phyloP scores from a whole-genome alignment of 2,797 vertebrate species.

The Myripristis jacobus region DNA sequence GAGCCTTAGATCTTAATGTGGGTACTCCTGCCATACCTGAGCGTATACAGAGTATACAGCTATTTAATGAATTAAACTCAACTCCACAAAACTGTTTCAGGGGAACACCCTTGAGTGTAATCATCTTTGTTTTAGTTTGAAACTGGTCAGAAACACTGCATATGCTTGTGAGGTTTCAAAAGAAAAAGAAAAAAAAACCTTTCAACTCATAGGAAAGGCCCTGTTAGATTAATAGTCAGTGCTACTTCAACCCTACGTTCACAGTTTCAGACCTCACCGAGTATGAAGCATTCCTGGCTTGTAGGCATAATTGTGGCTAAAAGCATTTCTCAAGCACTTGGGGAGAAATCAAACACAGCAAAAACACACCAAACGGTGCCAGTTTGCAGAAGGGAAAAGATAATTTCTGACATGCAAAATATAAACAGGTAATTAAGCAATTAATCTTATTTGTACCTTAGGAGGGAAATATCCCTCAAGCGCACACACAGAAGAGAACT shows the following conservation, averaged over 20 bases:
- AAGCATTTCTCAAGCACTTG: constrained; percentile 21
- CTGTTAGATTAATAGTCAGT: too few species aligned
- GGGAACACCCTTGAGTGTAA: constrained; percentile 10
- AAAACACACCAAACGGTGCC: constrained; percentile 26
- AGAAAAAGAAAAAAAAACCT: neutral
- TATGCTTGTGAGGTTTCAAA: neutral
- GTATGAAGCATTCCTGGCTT: constrained; percentile 3
- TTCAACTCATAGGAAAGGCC: too few species aligned
- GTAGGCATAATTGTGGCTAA: neutral
- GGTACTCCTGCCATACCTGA: constrained; percentile 76
- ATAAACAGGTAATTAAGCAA: constrained; percentile 77
- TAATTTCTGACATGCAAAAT: constrained; percentile 73
- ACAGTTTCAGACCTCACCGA: neutral
- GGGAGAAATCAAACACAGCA: constrained; percentile 14
- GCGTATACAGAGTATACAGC: constrained; percentile 75
- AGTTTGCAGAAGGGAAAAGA: constrained; percentile 62
- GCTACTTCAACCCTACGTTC: neutral
- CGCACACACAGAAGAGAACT: constrained; percentile 59
- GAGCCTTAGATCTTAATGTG: constrained; percentile 69
- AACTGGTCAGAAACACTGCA: neutral
- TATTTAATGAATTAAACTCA: constrained; percentile 41
- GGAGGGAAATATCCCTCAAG: constrained; percentile 57
- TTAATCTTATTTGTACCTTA: constrained; percentile 70
- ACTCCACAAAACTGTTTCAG: constrained; percentile 18
- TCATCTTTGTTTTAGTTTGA: neutral